These are phyloP conservation scores for Campylomormyrus numenius DNA, from an alignment of 2,113 vertebrate species.

Conservation along the genomic window DNA sequence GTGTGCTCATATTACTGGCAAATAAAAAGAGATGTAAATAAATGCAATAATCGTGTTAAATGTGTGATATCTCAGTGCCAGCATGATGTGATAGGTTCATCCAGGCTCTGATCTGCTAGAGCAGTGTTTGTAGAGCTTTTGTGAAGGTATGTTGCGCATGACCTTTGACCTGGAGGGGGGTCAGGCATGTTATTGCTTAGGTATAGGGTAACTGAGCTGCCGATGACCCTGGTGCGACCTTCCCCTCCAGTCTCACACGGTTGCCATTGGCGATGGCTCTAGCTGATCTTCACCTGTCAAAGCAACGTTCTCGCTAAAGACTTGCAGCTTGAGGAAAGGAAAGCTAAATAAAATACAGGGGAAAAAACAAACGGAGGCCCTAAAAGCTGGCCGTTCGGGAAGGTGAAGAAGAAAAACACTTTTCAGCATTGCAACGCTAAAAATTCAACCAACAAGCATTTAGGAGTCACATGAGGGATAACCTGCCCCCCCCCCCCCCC, in stretches of 20 bases:
- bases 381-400: constrained; percentile 16
- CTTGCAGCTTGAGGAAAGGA: constrained; percentile 52
- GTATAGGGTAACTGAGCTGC: constrained; percentile 59
- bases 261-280: constrained; percentile 55
- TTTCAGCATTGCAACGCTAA: constrained; percentile 25
- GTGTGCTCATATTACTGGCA: background rate
- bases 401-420: background rate
- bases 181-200: constrained; percentile 55
- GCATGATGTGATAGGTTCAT: background rate
- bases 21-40: background rate
- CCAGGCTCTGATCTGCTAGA: constrained; percentile 24
- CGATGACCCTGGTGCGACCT: constrained; percentile 51
- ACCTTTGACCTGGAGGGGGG: constrained; percentile 49
- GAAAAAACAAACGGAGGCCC: constrained; percentile 44
- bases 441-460: background rate
- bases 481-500: background rate
- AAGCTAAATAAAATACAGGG: constrained; percentile 48
- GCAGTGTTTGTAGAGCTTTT: constrained; percentile 41
- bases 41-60: background rate
- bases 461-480: background rate
- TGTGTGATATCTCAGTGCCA: background rate
- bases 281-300: constrained; percentile 69
- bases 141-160: constrained; percentile 45
- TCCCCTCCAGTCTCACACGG: constrained; percentile 47
- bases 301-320: constrained; percentile 62